These are phyloP conservation scores for Nebria salina DNA, from an alignment of 2,888 invertebrate species.

Conservation along the genomic window DNA sequence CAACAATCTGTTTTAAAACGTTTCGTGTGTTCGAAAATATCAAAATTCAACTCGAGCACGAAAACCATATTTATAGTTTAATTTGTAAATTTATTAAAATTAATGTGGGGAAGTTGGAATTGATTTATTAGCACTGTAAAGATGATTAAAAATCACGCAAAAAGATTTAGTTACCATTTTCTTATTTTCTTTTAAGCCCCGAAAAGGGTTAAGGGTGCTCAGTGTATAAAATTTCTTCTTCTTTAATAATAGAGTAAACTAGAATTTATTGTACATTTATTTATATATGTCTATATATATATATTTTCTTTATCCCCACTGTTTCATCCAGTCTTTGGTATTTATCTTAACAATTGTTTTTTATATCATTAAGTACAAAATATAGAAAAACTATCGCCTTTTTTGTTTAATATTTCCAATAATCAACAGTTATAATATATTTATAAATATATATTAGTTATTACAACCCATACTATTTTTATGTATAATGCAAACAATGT, in stretches of 20 bases:
- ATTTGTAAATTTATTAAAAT: not conserved
- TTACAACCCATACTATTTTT: constrained; percentile 41
- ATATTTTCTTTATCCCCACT: constrained; percentile 11
- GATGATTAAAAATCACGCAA: not conserved
- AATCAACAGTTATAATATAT: constrained; percentile 47
- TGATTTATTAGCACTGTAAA: not conserved
- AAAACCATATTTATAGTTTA: too few species aligned
- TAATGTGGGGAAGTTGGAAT: not conserved
- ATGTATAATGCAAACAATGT: constrained; percentile 38
- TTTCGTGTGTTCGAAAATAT: too few species aligned
- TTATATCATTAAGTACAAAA: constrained; percentile 53
- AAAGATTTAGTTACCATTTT: not conserved
- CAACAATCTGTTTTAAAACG: not conserved
- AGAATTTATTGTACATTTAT: constrained; percentile 8
- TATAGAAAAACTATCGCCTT: constrained; percentile 62
- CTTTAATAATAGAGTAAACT: constrained; percentile 4
- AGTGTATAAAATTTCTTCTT: constrained; percentile 32
- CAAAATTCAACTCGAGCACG: too few species aligned
- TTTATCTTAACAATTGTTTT: constrained; percentile 52
- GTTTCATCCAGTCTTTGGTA: constrained; percentile 54
- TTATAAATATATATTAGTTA: constrained; percentile 47
- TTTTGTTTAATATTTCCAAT: constrained; percentile 45
- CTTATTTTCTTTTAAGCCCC: not conserved
- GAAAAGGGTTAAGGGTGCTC: constrained; percentile 14
- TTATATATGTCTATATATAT: constrained; percentile 4